Percentiles rank a stretch among this genome's conserved stretches.
These are phyloP conservation scores for Ectropis crepuscularia DNA, from an alignment of 2,888 invertebrate genomes.

Conservation along the genomic window DNA sequence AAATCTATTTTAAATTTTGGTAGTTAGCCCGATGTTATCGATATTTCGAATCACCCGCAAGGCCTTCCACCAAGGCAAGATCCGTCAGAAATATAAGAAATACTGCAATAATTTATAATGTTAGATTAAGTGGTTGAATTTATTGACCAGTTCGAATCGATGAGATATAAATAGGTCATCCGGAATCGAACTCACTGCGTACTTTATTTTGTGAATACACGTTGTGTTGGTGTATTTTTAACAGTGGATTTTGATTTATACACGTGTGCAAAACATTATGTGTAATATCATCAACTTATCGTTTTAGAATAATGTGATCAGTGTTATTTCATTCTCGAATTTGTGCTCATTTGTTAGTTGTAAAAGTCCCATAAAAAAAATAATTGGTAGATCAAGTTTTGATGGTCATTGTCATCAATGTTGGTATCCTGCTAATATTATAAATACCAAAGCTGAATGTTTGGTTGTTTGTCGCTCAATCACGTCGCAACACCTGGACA, in stretches of 20 bases:
- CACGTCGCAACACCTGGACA: too few relatives aligned
- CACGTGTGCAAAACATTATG: neutral
- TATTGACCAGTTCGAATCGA: conserved; percentile 31
- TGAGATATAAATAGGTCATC: conserved; percentile 28
- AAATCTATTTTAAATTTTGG: conserved; percentile 17
- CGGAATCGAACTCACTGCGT: conserved; percentile 19
- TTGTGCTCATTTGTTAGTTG: too few relatives aligned
- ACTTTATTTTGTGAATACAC: conserved; percentile 22
- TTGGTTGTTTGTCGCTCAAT: too few relatives aligned
- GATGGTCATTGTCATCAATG: too few relatives aligned
- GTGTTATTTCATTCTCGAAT: too few relatives aligned
- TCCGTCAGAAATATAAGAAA: conserved; percentile 28
- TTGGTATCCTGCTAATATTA: too few relatives aligned
- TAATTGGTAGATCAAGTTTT: too few relatives aligned
- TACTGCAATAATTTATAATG: conserved; percentile 30
- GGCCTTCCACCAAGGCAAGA: conserved; percentile 37
- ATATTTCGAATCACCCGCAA: conserved; percentile 37
- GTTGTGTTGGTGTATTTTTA: conserved; percentile 19
- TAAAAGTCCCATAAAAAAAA: too few relatives aligned
- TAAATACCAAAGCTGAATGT: too few relatives aligned
- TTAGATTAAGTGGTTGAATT: conserved; percentile 28
- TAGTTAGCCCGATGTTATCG: conserved; percentile 21
- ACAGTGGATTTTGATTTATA: neutral
- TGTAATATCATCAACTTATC: too few relatives aligned
- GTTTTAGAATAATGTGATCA: too few relatives aligned